A percentile compares a stretch with the other conserved stretches of the same genome.
These are phyloP conservation scores for Pristionchus exspectatus DNA, from an alignment of 2,888 invertebrate genomes.

Conservation along the genomic window DNA sequence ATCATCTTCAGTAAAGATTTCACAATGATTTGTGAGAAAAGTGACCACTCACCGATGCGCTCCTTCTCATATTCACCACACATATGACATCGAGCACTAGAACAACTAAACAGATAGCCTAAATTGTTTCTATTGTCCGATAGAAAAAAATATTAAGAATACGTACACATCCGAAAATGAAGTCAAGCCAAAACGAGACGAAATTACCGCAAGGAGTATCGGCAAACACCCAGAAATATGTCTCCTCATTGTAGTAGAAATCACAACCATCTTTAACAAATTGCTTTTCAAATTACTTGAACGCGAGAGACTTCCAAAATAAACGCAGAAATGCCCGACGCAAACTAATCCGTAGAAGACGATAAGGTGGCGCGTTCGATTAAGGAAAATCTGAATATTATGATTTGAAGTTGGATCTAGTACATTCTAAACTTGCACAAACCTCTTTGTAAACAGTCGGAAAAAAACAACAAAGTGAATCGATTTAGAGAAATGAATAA, in stretches of 20 bases:
- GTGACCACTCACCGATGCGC: neutral
- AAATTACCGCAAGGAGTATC: too few relatives aligned
- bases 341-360: neutral
- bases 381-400: neutral
- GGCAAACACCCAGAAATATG: too few relatives aligned
- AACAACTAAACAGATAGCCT: slow-evolving; percentile 22
- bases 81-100: neutral
- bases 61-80: neutral
- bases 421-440: too few relatives aligned
- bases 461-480: neutral
- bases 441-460: neutral
- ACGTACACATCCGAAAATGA: too few relatives aligned
- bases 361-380: neutral
- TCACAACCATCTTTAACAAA: too few relatives aligned
- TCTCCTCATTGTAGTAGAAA: too few relatives aligned
- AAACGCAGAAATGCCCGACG: neutral
- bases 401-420: too few relatives aligned
- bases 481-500: slow-evolving; percentile 46
- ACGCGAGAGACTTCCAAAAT: slow-evolving; percentile 46
- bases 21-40: neutral
- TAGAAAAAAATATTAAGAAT: too few relatives aligned
- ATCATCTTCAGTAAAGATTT: neutral
- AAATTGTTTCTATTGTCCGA: too few relatives aligned
- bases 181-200: too few relatives aligned
- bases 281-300: too few relatives aligned